A percentile compares a stretch with the other conserved stretches of the same genome.
Conservation (phyloP, 2,888 invertebrate species). For the Coleophora flavipennella region DNA sequence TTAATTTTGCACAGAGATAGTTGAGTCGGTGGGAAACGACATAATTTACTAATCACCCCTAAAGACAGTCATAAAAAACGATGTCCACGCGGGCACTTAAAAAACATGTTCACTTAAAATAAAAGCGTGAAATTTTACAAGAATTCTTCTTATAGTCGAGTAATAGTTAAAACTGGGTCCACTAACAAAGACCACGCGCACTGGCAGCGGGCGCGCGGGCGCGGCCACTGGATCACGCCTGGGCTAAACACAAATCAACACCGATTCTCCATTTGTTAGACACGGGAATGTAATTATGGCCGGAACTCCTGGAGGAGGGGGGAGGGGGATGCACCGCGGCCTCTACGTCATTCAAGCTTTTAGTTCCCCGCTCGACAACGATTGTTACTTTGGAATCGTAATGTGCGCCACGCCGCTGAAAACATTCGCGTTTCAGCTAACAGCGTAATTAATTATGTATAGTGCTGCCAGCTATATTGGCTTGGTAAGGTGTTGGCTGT, state of each 20-base stretch:
- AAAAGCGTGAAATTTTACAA: too few relatives aligned
- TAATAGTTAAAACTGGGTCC: too few relatives aligned
- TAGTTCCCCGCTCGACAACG: slow-evolving; percentile 60
- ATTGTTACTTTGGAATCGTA: slow-evolving; percentile 57
- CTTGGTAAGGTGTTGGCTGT: too few relatives aligned
- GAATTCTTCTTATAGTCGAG: too few relatives aligned
- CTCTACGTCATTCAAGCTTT: slow-evolving; percentile 62
- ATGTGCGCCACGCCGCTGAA: slow-evolving; percentile 32
- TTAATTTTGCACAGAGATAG: too few relatives aligned
- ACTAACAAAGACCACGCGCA: slow-evolving; percentile 3
- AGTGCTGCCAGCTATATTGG: not conserved
- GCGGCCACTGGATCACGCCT: slow-evolving; percentile 47
- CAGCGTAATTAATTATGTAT: not conserved
- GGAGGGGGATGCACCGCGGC: slow-evolving; percentile 27
- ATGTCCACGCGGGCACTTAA: too few relatives aligned
- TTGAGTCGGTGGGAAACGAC: too few relatives aligned
- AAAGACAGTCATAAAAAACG: too few relatives aligned
- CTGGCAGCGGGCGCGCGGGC: slow-evolving; percentile 14
- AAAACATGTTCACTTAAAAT: too few relatives aligned
- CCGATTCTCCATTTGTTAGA: slow-evolving; percentile 76
- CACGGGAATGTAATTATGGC: slow-evolving; percentile 75
- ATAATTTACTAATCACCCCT: too few relatives aligned
- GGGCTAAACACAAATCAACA: slow-evolving; percentile 73
- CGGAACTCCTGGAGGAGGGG: slow-evolving; percentile 58
- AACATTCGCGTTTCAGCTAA: slow-evolving; percentile 26